Base-by-base conservation (phyloP, 2,888 invertebrate species). In the Ischnus inquisitorius region DNA sequence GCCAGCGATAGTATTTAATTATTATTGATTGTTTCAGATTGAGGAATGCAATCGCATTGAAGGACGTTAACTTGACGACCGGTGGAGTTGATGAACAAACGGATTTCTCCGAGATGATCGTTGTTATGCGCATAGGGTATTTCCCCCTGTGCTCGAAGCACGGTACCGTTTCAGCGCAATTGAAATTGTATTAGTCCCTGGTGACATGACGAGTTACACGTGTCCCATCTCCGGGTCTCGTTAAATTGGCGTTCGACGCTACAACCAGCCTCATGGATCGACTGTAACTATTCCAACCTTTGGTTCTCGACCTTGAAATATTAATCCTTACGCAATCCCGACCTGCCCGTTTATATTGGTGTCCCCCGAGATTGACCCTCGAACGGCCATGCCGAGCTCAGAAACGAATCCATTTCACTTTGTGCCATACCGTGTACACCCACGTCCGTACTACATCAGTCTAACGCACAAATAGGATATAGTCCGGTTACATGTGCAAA, bases 331-430 rank as follows among this genome's bases (percentile, higher is more conserved):
- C 39, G 12, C 8, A 75, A 51, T 51, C 51, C 22, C 48, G 64
- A 64, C 60, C 64, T 22, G 51, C 22, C 8, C 19, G 54, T 19
- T 72, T 60, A 60, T 12, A 16, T 14, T 3, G 3, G 12, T 14
- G 4, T 48, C 62, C 62, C 43, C 12, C 12, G 62, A 62, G 60
- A 74, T 74, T 62, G 62, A 74, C 62, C 68, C 51, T 74, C 43
- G 60, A 16, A 62, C 60, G 6, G 2, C 1, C 43, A 10, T 1
- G 1, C 43, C 5, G 4, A 34, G 34, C 34, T 34, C 43, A 34
- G 51, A 48, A 25, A 34, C 28, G 48, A 68, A 54, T 54, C 10
- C 19, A 12, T 54, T 54, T 54, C 54, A 54, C 22, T 54, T 54
- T 22, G 1, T 22, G 10, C 19, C 22, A 10, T 51, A n/a, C 19